Conservation (phyloP, 2,797 vertebrate genomes). For the Hirundo rustica region DNA sequence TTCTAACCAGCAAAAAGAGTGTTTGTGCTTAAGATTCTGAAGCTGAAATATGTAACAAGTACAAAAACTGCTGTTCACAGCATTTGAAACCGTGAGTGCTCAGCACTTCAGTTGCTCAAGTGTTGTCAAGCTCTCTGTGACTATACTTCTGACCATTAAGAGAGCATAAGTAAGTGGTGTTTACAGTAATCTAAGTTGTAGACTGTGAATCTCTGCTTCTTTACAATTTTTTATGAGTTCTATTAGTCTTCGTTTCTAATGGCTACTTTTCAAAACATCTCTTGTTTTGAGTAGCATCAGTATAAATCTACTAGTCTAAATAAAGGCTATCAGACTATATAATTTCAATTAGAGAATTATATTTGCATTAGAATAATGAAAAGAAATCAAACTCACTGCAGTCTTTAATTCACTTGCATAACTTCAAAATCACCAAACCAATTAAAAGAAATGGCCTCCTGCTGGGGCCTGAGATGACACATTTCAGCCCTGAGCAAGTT, state of each 20-base stretch:
- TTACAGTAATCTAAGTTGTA: rapidly evolving
- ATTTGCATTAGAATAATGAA: neutral
- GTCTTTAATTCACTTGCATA: constrained; percentile 6
- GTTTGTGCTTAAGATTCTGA: neutral
- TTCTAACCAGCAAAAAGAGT: neutral
- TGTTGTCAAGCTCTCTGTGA: neutral
- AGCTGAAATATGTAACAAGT: neutral
- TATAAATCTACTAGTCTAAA: neutral
- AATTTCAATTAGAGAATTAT: neutral
- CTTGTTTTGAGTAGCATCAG: neutral
- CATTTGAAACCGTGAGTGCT: neutral
- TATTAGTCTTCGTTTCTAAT: neutral
- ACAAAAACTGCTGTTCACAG: neutral
- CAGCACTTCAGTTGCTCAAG: neutral
- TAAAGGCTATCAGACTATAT: neutral
- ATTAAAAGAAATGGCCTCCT: constrained; percentile 23
- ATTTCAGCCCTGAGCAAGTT: constrained; percentile 58
- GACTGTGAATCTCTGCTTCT: neutral
- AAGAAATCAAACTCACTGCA: neutral
- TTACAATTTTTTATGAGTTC: neutral
- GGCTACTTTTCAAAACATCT: neutral
- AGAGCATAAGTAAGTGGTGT: neutral
- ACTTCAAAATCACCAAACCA: neutral
- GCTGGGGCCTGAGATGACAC: constrained; percentile 19
- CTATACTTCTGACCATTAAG: neutral